Percentiles rank a stretch among this genome's conserved stretches.
These are phyloP conservation scores for Aphelocoma coerulescens DNA, from an alignment of 2,113 vertebrate genomes.

Conservation along the genomic window DNA sequence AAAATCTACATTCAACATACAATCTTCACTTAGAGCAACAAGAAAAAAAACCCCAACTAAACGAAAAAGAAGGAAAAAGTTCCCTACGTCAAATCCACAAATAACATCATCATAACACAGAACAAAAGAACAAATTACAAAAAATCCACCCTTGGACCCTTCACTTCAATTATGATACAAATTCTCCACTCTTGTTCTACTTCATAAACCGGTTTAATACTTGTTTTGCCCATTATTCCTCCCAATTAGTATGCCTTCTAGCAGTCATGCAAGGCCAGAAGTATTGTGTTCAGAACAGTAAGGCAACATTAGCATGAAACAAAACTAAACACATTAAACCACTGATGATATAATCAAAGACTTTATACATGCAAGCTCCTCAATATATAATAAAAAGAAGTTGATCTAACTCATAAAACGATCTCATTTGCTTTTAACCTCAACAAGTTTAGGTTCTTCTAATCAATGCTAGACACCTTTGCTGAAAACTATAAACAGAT, in stretches of 20 bases:
- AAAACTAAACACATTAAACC: neutral
- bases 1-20: neutral
- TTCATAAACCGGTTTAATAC: neutral
- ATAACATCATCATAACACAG: neutral
- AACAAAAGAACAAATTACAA: neutral
- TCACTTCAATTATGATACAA: neutral
- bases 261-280: neutral
- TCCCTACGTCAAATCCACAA: neutral
- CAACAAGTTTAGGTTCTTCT: neutral
- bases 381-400: neutral
- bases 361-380: neutral
- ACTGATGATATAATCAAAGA: neutral
- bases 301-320: neutral
- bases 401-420: neutral
- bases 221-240: neutral
- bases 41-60: accelerated
- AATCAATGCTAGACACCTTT: neutral
- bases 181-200: neutral
- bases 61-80: neutral
- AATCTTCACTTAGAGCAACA: neutral
- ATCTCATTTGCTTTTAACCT: neutral
- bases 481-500: neutral
- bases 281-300: neutral
- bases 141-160: neutral
- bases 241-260: neutral